Conservation (phyloP, 2,888 invertebrate species). For the Drosophila meridiana region DNA sequence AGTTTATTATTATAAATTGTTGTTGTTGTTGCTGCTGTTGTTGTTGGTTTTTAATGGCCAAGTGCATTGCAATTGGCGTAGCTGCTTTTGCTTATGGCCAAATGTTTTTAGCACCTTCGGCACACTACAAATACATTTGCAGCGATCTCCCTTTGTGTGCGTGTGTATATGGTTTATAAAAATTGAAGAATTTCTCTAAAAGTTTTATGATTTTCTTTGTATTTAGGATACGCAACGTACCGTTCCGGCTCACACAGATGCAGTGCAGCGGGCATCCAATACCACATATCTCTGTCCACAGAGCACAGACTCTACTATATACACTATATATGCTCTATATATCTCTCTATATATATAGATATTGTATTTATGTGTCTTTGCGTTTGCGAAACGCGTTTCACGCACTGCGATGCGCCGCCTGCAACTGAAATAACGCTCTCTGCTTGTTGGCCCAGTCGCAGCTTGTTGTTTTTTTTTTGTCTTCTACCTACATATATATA, state of each 20-base stretch:
- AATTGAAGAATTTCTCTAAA: constrained; percentile 39
- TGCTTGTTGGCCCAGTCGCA: constrained; percentile 28
- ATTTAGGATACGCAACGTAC: constrained; percentile 49
- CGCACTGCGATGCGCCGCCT: constrained; percentile 71
- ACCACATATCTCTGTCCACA: constrained; percentile 42
- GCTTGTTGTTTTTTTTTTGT: constrained; percentile 13
- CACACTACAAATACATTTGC: background rate
- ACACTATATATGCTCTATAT: background rate
- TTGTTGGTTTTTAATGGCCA: constrained; percentile 36
- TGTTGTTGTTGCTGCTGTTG: constrained; percentile 2
- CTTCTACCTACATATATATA: constrained; percentile 3
- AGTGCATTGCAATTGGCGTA: constrained; percentile 34
- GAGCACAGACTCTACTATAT: constrained; percentile 2
- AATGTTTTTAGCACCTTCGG: constrained; percentile 17
- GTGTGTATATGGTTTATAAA: constrained; percentile 37
- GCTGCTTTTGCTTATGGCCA: constrained; percentile 38
- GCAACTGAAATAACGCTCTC: constrained; percentile 55
- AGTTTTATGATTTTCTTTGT: background rate
- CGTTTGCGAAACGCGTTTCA: constrained; percentile 55
- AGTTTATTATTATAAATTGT: constrained; percentile 5
- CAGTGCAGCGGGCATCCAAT: constrained; percentile 53
- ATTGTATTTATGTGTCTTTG: constrained; percentile 1
- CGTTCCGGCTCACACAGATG: constrained; percentile 68
- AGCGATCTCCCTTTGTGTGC: background rate
- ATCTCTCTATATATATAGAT: background rate